Base-by-base conservation (phyloP, 2,888 invertebrate species). In the Caenorhabditis sp. region DNA sequence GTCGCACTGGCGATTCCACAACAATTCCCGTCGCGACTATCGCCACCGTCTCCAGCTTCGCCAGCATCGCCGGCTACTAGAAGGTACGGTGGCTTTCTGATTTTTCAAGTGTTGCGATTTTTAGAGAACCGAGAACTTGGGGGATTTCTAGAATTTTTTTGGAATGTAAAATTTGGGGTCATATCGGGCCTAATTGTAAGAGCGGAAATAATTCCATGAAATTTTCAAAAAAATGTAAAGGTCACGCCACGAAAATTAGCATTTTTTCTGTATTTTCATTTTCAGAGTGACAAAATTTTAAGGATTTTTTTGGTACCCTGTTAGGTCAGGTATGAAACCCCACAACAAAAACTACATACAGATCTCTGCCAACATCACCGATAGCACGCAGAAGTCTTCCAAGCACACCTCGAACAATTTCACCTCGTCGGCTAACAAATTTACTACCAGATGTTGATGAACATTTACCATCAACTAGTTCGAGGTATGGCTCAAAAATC, bases 341-440 rank as follows among this genome's bases (percentile, higher is more conserved):
- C n/a, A n/a, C n/a, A n/a, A n/a, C n/a, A n/a, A n/a, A 49, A 61
- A 51, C 51, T 21, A 10, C 14, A 10, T 43, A 12, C 21, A 26
- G 57, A 17, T 72, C 72, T 10, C 70, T 75, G 4, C 79, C 79
- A 23, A 71, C 76, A 3, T 77, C 77, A 26, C 74, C 76, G 43
- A 68, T 70, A 10, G 62, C 65, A 36, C 72, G 79, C 51, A 69
- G 79, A 51, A 75, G 75, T 61, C 72, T 79, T 4, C 79, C 79
- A 23, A 69, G 69, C 8, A 79, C 79, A 14, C 78, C 78, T 24
- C 55, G 74, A 57, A 62, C 70, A 21, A 59, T 64, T 21, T 74
- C 77, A 10, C 74, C 74, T 1, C 60, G 77, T 36, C 65, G 66
- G 0, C 24, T 67, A 26, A 27, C 1, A n/a, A 55, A 55, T 55